Conservation (phyloP, 2,113 vertebrate species). For the Pyrgilauda ruficollis region DNA sequence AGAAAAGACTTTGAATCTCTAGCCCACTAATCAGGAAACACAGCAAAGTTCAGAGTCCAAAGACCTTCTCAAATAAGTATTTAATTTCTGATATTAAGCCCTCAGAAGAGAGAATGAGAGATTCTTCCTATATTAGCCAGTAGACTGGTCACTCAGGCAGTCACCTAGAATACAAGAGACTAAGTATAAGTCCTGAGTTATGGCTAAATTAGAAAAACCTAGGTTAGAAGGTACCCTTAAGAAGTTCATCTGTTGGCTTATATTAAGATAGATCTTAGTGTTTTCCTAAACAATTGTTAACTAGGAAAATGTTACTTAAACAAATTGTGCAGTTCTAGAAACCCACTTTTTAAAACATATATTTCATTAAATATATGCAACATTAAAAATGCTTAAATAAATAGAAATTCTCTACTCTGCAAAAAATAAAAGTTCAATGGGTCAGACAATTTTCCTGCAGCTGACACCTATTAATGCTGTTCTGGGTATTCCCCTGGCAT, state of each 20-base stretch:
- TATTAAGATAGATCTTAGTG: not conserved
- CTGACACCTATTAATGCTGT: not conserved
- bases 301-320: not conserved
- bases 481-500: not conserved
- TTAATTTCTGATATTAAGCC: not conserved
- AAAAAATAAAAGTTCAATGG: not conserved
- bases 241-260: not conserved
- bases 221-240: not conserved
- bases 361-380: not conserved
- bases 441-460: not conserved
- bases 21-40: not conserved
- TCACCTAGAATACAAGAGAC: not conserved
- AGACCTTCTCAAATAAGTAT: not conserved
- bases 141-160: not conserved
- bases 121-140: not conserved
- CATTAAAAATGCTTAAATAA: not conserved
- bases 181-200: not conserved
- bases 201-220: not conserved
- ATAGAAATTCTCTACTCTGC: not conserved
- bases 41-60: not conserved
- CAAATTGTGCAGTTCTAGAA: not conserved
- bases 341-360: not conserved
- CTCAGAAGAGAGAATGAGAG: not conserved
- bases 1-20: not conserved
- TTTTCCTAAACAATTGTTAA: not conserved